Base-by-base conservation (phyloP, 2,113 vertebrate species). In the Hemiscyllium ocellatum region DNA sequence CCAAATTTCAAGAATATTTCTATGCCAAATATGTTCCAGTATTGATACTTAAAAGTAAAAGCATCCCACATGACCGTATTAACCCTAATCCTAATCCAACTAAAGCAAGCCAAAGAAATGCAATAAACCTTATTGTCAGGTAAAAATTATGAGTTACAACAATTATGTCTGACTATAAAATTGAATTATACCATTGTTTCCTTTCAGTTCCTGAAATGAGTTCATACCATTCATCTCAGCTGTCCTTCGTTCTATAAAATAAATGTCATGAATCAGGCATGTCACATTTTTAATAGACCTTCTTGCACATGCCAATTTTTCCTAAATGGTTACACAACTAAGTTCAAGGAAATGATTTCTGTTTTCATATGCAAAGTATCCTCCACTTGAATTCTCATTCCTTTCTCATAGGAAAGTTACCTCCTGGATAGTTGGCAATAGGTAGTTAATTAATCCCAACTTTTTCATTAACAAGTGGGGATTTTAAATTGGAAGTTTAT, bases 151-250 rank as follows among this genome's bases (percentile, higher is more conserved):
- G 61, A 90, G n/a, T 90, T 26, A 90, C n/a, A 90, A 66, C 61
- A 93, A 93, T 93, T 37, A 17, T 93, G 37, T 66, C 61, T 65
- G 33, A 24, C 61, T n/a, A 93, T 93, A 37, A 93, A 93, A 93
- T 66, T 66, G 65, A 93, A 68, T 93, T 7, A 93, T 93, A 61
- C 66, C 33, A 93, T 66, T 93, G 65, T 68, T 22, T 93, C 61
- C 61, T 93, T 93, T 66, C n/a, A 65, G 33, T 93, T 93, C 10
- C 61, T 66, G 89, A 17, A 93, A 93, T 93, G 89, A 93, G 66
- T 66, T 93, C 66, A 66, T 66, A 22, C 56, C n/a, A 93, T 42
- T 93, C 33, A 93, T 93, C 65, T 93, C 61, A 12, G 61, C n/a
- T 93, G 89, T 37, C 61, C 65, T 37, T 37, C 29, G n/a, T 20